Evolutionary conservation across 1,140 invertebrate genomes (phyloP).

Genomic region (Dreissena polymorpha): DNA sequence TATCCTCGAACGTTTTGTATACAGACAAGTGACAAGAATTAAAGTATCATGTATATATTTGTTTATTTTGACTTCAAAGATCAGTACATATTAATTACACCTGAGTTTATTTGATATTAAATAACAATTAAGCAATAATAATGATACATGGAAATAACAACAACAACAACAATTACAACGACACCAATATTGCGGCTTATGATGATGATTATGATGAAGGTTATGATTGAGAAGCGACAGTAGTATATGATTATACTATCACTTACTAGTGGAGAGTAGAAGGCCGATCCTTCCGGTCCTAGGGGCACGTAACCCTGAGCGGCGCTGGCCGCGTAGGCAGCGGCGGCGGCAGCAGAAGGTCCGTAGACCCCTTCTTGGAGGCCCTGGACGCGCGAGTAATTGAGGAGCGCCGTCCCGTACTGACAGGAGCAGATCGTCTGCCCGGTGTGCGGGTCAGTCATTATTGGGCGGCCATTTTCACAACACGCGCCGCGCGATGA

Average conservation of each 20-base stretch:
- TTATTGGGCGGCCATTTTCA: slow-evolving; percentile 94
- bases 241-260: background rate
- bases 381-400: slow-evolving; percentile 83
- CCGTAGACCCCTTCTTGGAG: slow-evolving; percentile 77
- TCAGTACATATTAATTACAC: too few relatives aligned
- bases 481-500: slow-evolving; percentile 84
- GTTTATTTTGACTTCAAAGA: too few relatives aligned
- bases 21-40: too few relatives aligned
- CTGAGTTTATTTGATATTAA: too few relatives aligned
- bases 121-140: too few relatives aligned
- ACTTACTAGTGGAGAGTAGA: slow-evolving; percentile 97
- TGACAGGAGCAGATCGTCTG: slow-evolving; percentile 98
- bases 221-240: too few relatives aligned
- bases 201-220: too few relatives aligned
- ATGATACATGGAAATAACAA: too few relatives aligned
- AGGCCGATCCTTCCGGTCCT: slow-evolving; percentile 83
- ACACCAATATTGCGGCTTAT: too few relatives aligned
- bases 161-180: too few relatives aligned
- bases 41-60: too few relatives aligned
- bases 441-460: slow-evolving; percentile 96
- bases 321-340: slow-evolving; percentile 68
- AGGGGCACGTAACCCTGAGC: slow-evolving; percentile 74
- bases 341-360: slow-evolving; percentile 63
- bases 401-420: slow-evolving; percentile 84
- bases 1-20: too few relatives aligned